A percentile compares a stretch with the other conserved stretches of the same genome.
Evolutionary conservation across 2,888 invertebrate genomes (phyloP).

Genomic region (Callyntrura sp.): DNA sequence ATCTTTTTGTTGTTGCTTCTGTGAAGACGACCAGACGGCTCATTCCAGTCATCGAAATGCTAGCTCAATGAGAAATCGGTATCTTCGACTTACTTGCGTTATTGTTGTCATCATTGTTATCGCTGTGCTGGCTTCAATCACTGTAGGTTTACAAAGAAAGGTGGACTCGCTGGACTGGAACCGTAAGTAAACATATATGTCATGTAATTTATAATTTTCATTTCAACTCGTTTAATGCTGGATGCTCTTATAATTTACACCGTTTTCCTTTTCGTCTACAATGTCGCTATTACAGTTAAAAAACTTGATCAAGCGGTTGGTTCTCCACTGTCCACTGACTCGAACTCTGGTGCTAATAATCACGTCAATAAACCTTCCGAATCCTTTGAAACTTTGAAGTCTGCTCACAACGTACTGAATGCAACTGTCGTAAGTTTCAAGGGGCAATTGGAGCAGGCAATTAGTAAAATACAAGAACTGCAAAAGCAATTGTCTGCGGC

Average conservation of each 20-base stretch:
- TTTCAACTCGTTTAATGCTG: too few relatives aligned
- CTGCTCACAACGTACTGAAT: constrained; percentile 57
- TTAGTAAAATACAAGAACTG: constrained; percentile 49
- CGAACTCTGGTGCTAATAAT: constrained; percentile 26
- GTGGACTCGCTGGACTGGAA: constrained; percentile 68
- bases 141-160: constrained; percentile 73
- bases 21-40: constrained; percentile 61
- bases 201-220: not conserved
- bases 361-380: constrained; percentile 22
- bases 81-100: constrained; percentile 69
- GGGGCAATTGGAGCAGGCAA: constrained; percentile 33
- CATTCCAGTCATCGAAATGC: constrained; percentile 20
- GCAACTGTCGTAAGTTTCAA: constrained; percentile 49
- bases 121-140: constrained; percentile 64
- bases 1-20: constrained; percentile 72
- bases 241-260: too few relatives aligned
- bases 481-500: constrained; percentile 62
- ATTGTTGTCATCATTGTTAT: constrained; percentile 69
- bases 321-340: constrained; percentile 45
- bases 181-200: constrained; percentile 39
- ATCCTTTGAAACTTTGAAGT: constrained; percentile 33
- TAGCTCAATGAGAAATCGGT: constrained; percentile 52
- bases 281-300: constrained; percentile 42
- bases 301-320: constrained; percentile 60
- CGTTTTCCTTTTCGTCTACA: not conserved